Evolutionary conservation across 2,888 invertebrate species (phyloP).

Genomic region (Sarcophaga carnaria): DNA sequence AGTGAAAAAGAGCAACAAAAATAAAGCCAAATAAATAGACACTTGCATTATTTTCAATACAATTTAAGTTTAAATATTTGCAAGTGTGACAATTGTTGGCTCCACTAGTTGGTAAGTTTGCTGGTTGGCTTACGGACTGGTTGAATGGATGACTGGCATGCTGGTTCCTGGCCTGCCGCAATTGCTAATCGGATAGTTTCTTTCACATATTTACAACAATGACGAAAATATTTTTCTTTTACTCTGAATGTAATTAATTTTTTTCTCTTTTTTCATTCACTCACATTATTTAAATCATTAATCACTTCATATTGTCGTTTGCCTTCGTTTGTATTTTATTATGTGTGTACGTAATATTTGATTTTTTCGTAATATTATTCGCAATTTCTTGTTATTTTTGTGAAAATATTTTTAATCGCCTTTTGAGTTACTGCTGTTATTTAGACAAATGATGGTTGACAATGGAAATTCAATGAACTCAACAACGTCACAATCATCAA

Average conservation of each 20-base stretch:
- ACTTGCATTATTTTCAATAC: background rate
- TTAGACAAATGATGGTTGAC: constrained; percentile 69
- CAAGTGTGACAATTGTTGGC: background rate
- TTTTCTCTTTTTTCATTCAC: constrained; percentile 16
- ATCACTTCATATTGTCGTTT: constrained; percentile 8
- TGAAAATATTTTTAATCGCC: constrained; percentile 68
- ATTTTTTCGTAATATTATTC: constrained; percentile 17
- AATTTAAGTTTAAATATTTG: no score
- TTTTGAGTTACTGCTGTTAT: constrained; percentile 61
- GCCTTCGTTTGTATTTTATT: background rate
- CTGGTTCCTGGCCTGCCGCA: constrained; percentile 9
- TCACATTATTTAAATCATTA: constrained; percentile 30
- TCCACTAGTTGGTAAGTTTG: constrained; percentile 49
- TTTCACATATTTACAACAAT: no score
- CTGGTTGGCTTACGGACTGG: constrained; percentile 52
- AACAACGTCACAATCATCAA: constrained; percentile 73
- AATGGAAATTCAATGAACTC: constrained; percentile 73
- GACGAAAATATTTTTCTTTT: background rate
- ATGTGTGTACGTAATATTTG: constrained; percentile 37
- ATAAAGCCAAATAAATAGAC: background rate
- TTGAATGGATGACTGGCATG: background rate
- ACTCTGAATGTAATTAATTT: constrained; percentile 19
- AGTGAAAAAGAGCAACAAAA: background rate
- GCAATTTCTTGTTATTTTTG: constrained; percentile 65
- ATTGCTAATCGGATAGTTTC: constrained; percentile 59